phyloP scores from a whole-genome alignment of 2,113 vertebrate genomes.

The Acrocephalus kingi region DNA sequence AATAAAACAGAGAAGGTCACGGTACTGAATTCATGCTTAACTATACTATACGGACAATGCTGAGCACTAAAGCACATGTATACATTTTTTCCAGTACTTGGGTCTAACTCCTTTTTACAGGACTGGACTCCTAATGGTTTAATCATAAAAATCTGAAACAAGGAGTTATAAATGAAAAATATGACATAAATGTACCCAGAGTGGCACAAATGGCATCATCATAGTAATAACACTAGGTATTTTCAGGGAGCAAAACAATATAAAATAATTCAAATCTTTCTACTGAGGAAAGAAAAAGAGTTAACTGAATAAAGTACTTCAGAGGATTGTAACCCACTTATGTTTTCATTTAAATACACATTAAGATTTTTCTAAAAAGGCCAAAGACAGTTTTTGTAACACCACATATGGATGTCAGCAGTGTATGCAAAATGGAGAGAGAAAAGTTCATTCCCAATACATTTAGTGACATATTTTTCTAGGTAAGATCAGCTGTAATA shows the following conservation, averaged over 20 bases:
- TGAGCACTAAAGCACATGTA: neutral
- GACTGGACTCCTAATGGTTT: conserved; percentile 24
- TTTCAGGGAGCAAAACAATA: conserved; percentile 63
- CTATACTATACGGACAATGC: neutral
- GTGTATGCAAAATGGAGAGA: conserved; percentile 37
- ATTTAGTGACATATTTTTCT: conserved; percentile 59
- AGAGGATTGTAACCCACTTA: conserved; percentile 68
- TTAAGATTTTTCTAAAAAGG: conserved; percentile 68
- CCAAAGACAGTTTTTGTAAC: conserved; percentile 55
- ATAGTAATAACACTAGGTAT: conserved; percentile 27
- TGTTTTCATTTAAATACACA: conserved; percentile 73
- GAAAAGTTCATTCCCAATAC: conserved; percentile 43
- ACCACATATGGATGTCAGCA: conserved; percentile 52
- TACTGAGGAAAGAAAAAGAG: conserved; percentile 58
- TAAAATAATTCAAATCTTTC: conserved; percentile 68
- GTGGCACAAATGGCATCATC: conserved; percentile 59
- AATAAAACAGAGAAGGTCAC: neutral
- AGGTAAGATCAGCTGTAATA: conserved; percentile 46
- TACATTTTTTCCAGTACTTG: neutral
- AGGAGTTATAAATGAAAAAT: conserved; percentile 44
- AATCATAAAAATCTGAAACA: conserved; percentile 41
- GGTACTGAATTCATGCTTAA: neutral
- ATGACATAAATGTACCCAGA: conserved; percentile 14
- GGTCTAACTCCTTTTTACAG: neutral
- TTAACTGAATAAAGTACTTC: conserved; percentile 73